Evolutionary conservation across 2,888 invertebrate species (phyloP).

Genomic region (Eulithis testata): DNA sequence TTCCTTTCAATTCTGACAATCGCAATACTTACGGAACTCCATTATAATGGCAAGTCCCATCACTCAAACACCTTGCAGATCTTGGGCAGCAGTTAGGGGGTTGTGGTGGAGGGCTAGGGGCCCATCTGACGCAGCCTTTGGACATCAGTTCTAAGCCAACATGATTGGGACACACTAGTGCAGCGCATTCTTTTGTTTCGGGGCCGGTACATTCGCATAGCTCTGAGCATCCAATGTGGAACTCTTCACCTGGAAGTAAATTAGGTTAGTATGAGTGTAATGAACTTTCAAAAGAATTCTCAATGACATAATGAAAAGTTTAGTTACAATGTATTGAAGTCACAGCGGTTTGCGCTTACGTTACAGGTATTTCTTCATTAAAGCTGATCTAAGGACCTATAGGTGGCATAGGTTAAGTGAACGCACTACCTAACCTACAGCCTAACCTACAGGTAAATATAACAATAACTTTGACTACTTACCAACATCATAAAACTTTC

Average conservation of each 20-base stretch:
- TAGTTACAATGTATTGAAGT: no score
- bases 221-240: slow-evolving; percentile 92
- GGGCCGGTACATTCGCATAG: slow-evolving; percentile 90
- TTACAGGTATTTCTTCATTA: no score
- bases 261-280: no score
- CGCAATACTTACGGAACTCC: slow-evolving; percentile 77
- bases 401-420: no score
- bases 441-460: no score
- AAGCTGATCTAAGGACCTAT: neutral
- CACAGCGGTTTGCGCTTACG: no score
- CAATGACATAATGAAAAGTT: no score
- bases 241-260: slow-evolving; percentile 85
- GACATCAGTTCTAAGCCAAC: slow-evolving; percentile 94
- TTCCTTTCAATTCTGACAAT: no score
- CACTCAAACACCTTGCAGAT: slow-evolving; percentile 90
- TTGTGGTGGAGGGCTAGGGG: slow-evolving; percentile 89
- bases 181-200: slow-evolving; percentile 88
- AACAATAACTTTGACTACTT: slow-evolving; percentile 43
- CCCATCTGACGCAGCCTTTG: slow-evolving; percentile 94
- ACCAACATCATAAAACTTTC: slow-evolving; percentile 72
- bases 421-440: no score
- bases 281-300: no score
- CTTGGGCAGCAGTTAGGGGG: slow-evolving; percentile 94
- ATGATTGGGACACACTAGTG: slow-evolving; percentile 92
- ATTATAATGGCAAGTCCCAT: slow-evolving; percentile 92